Conservation (phyloP, 2,797 vertebrate genomes). For the Phylloscopus collybita region DNA sequence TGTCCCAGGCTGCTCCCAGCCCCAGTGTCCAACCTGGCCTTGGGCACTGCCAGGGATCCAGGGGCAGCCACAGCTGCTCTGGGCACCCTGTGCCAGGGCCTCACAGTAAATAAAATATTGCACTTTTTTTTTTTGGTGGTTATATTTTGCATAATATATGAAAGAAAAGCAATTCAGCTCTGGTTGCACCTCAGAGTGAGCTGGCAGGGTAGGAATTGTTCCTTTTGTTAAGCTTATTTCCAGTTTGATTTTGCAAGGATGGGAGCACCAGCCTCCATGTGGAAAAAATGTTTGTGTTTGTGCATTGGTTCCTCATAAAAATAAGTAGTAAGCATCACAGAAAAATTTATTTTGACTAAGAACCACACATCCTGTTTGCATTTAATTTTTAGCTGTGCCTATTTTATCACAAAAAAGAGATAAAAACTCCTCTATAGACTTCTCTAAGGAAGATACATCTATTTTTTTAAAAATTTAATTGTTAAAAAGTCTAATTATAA, state of each 20-base stretch:
- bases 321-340: background rate
- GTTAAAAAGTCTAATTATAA: background rate
- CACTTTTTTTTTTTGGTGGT: background rate
- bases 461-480: background rate
- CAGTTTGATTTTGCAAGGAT: background rate
- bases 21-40: background rate
- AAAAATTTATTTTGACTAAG: background rate
- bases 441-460: background rate
- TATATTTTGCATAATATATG: background rate
- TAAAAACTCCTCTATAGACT: background rate
- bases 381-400: background rate
- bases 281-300: background rate
- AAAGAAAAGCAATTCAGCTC: background rate
- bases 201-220: background rate
- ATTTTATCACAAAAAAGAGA: background rate
- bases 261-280: background rate
- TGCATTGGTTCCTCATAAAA: background rate
- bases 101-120: background rate
- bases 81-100: background rate
- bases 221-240: background rate
- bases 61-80: background rate
- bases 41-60: background rate
- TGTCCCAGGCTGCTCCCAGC: background rate
- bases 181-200: background rate
- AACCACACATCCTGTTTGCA: background rate